Percentiles rank a stretch among this genome's conserved stretches.
These are phyloP conservation scores for Anisognathus igniventris DNA, from an alignment of 2,797 vertebrate species.

Conservation along the genomic window DNA sequence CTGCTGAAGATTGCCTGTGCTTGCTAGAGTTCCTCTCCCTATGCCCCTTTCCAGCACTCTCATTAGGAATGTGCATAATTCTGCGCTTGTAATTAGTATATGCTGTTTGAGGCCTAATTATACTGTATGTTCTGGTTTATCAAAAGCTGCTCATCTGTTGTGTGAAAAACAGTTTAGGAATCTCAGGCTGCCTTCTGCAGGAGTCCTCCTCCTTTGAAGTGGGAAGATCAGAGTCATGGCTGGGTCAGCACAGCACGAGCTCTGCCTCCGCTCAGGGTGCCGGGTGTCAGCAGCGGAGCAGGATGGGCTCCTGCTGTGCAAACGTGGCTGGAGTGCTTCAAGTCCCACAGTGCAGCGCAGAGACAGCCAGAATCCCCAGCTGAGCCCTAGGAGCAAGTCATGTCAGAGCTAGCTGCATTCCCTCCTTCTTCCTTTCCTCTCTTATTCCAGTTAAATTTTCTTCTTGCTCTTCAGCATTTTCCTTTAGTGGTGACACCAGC, in stretches of 20 bases:
- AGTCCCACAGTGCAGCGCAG: neutral
- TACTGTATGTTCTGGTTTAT: slow-evolving; percentile 12
- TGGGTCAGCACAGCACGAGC: neutral
- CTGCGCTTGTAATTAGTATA: neutral
- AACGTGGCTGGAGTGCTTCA: neutral
- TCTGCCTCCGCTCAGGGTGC: neutral
- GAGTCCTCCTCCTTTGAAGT: slow-evolving; percentile 27
- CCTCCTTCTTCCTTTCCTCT: neutral
- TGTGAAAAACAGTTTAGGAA: slow-evolving; percentile 41
- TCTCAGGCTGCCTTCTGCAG: slow-evolving; percentile 3
- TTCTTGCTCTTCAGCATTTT: neutral
- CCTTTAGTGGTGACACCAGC: neutral
- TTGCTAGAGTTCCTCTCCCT: neutral
- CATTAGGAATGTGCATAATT: slow-evolving; percentile 11
- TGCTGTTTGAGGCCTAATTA: slow-evolving; percentile 38
- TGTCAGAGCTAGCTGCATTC: neutral
- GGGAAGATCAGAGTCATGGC: slow-evolving; percentile 9
- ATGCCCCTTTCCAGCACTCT: neutral
- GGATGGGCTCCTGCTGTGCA: neutral
- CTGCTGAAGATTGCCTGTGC: neutral
- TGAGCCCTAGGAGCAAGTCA: neutral
- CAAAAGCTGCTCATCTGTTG: slow-evolving; percentile 35
- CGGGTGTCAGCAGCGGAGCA: neutral
- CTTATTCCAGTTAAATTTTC: neutral
- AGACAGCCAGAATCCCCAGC: neutral